A percentile compares a stretch with the other conserved stretches of the same genome.
Conservation (phyloP, 2,797 vertebrate species). For the Phyllotis vaccarum region DNA sequence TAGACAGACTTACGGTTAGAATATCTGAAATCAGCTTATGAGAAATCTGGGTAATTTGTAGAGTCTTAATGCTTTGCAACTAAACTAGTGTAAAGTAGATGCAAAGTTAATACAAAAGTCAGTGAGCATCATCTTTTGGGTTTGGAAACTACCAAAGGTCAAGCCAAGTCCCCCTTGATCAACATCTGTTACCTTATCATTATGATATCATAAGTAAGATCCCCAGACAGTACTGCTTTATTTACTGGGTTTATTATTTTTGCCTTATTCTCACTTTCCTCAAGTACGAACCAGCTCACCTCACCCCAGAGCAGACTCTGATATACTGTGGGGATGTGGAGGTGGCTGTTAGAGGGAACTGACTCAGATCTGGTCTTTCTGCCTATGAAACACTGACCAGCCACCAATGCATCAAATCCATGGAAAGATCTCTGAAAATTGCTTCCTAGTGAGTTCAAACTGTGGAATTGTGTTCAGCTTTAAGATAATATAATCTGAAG, state of each 20-base stretch:
- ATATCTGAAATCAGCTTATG: constrained; percentile 67
- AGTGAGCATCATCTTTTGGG: constrained; percentile 72
- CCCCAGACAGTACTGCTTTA: constrained; percentile 80
- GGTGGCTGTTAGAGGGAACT: too few species aligned
- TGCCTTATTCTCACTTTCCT: constrained; percentile 68
- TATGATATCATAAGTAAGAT: constrained; percentile 76
- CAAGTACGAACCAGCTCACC: constrained; percentile 64
- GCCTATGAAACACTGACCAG: constrained; percentile 49
- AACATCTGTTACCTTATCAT: constrained; percentile 80
- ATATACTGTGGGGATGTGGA: not conserved
- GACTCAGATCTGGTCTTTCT: constrained; percentile 34
- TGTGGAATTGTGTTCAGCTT: not conserved
- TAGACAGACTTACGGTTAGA: not conserved
- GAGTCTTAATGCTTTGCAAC: constrained; percentile 79
- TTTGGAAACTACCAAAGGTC: constrained; percentile 85
- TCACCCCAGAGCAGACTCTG: constrained; percentile 50
- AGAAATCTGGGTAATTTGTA: constrained; percentile 78
- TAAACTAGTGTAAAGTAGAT: constrained; percentile 24
- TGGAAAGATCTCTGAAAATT: constrained; percentile 50
- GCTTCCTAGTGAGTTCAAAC: constrained; percentile 51
- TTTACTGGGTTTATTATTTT: constrained; percentile 83
- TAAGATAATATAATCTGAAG: not conserved
- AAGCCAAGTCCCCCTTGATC: constrained; percentile 78
- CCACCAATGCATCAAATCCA: constrained; percentile 40
- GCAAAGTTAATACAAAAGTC: not conserved